Evolutionary conservation across 1,140 invertebrate genomes (phyloP).

Genomic region (Periplaneta americana): DNA sequence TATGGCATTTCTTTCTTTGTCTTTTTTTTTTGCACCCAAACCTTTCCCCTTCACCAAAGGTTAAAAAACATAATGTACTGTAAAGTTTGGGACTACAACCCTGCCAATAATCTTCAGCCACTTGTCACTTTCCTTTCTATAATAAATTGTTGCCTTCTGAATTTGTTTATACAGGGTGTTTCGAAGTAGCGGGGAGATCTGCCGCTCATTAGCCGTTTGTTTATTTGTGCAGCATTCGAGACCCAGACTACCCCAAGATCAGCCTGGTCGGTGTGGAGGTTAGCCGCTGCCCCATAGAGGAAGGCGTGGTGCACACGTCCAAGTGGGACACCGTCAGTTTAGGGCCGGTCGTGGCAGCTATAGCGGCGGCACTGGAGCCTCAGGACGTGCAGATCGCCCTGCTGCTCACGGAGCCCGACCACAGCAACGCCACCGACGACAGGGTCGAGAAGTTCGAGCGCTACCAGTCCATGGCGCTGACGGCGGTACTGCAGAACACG

Average conservation of each 20-base stretch:
- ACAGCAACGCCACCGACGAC: slow-evolving; percentile 16
- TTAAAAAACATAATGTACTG: no score
- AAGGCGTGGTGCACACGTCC: slow-evolving; percentile 36
- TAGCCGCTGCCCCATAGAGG: slow-evolving; percentile 56
- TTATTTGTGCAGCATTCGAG: neutral
- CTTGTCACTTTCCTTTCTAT: no score
- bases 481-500: slow-evolving; percentile 41
- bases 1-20: no score
- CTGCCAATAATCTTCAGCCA: no score
- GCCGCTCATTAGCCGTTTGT: no score
- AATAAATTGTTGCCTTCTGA: no score
- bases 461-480: neutral
- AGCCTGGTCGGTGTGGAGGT: slow-evolving; percentile 30
- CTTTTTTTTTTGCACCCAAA: no score
- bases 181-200: no score
- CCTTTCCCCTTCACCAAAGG: no score
- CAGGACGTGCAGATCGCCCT: slow-evolving; percentile 46
- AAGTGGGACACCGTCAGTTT: slow-evolving; percentile 55
- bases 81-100: no score
- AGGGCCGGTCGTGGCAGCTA: slow-evolving; percentile 61
- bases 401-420: slow-evolving; percentile 29
- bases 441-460: slow-evolving; percentile 10
- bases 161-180: no score
- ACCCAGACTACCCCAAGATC: neutral
- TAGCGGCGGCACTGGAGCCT: slow-evolving; percentile 62